phyloP scores from a whole-genome alignment of 2,888 invertebrate species.

The Campopleginae sp. region DNA sequence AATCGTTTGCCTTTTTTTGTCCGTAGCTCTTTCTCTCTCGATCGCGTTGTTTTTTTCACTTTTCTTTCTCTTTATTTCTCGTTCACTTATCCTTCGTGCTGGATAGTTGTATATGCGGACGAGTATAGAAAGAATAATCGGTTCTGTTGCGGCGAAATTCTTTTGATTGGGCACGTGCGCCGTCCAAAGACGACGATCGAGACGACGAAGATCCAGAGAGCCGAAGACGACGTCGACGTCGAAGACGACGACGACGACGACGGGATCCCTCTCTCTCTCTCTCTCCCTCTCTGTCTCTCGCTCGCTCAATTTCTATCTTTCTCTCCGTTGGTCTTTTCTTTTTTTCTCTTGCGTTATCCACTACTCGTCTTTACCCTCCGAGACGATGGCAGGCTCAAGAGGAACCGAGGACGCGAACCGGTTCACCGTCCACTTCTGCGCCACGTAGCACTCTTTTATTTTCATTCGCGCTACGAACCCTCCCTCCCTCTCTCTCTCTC shows the following conservation, averaged over 20 bases:
- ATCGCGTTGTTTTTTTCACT: slow-evolving; percentile 14
- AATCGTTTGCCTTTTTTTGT: slow-evolving; percentile 25
- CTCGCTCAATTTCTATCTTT: slow-evolving; percentile 41
- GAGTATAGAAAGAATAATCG: slow-evolving; percentile 43
- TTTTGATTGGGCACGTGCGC: slow-evolving; percentile 64
- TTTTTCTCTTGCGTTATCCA: slow-evolving; percentile 59
- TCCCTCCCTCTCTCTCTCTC: slow-evolving; percentile 41
- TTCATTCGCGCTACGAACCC: slow-evolving; percentile 78
- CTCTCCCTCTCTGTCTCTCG: slow-evolving; percentile 47
- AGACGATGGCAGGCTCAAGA: slow-evolving; percentile 56
- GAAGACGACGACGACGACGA: slow-evolving; percentile 65
- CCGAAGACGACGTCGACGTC: slow-evolving; percentile 65
- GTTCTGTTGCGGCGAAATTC: slow-evolving; percentile 43
- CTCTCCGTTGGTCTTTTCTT: slow-evolving; percentile 12
- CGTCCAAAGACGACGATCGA: slow-evolving; percentile 60
- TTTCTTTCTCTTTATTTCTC: slow-evolving; percentile 2
- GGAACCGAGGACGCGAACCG: slow-evolving; percentile 76
- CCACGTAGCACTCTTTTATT: slow-evolving; percentile 77
- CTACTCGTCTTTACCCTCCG: slow-evolving; percentile 63
- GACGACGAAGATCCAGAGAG: slow-evolving; percentile 53
- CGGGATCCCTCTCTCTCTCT: slow-evolving; percentile 42
- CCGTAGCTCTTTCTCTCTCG: slow-evolving; percentile 24
- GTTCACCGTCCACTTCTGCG: slow-evolving; percentile 76
- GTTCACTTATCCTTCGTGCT: neutral
- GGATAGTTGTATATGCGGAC: slow-evolving; percentile 16